Base-by-base conservation (phyloP, 2,113 vertebrate species). In the Zeus faber region DNA sequence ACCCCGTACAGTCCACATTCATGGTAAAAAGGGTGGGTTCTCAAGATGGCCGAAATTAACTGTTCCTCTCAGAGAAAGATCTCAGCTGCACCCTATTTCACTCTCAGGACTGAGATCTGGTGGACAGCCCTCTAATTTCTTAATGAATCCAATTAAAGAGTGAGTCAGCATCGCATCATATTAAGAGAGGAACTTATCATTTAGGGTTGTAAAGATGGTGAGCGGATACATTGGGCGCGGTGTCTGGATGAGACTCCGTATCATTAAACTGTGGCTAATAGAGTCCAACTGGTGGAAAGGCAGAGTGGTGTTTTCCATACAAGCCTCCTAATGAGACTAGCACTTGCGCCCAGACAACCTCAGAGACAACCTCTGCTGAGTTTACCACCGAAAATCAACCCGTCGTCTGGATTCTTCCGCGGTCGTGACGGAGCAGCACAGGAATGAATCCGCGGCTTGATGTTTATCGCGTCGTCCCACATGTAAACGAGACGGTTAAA, bases 301-400 rank as follows among this genome's bases (percentile, higher is more conserved):
- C 3, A 72, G 55, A 44, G 45, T 35, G 11, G 48, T 51, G 65
- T 70, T 82, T 85, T 84, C 77, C 75, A 74, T 58, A 20, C 10
- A 68, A 67, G 65, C 51, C 9, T 37, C 46, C 52, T 48, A 13
- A 48, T 48, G 24, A n/a, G 17, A 44, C 69, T 49, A 50, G 44
- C 20, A 62, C 47, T 64, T 22, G 41, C 11, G 41, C 41, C 58
- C 33, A 66, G 53, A 63, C 50, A 49, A 47, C 68, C 65, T 76
- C 58, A 71, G 49, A 67, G 64, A 62, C 50, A 49, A 52, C 68
- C 62, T 74, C n/a, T n/a, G n/a, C 61, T 70, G 53, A 70, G 64
- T 74, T 72, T 80, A 85, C 83, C 60, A 50, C 21, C 76, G 50
- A 72, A 74, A 59, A 66, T 55, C 58, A 61, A 48, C 26, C 55